phyloP scores from a whole-genome alignment of 2,113 vertebrate species.

The Pampusana beccarii region DNA sequence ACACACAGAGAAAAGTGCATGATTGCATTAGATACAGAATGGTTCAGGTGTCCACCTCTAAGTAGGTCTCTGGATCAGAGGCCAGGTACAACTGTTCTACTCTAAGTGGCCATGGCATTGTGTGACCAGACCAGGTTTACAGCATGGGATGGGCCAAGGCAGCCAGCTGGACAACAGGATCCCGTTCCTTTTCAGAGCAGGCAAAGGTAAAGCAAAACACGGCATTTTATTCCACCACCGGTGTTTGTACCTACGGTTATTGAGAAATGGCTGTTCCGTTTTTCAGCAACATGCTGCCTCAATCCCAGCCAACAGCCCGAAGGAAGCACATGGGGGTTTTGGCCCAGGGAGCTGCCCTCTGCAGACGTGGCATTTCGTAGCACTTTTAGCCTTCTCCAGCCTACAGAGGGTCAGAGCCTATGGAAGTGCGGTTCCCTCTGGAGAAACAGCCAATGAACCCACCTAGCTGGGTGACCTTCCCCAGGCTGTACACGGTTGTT shows the following conservation, averaged over 20 bases:
- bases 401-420: rapidly evolving
- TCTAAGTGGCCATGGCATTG: rapidly evolving
- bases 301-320: rapidly evolving
- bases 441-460: background rate
- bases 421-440: background rate
- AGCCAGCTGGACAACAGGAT: background rate
- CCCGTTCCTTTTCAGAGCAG: background rate
- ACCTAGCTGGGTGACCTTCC: background rate
- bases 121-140: background rate
- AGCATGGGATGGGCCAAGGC: rapidly evolving
- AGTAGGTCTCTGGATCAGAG: background rate
- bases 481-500: rapidly evolving
- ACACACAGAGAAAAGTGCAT: background rate
- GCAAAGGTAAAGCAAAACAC: background rate
- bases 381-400: background rate
- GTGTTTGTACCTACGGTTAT: background rate
- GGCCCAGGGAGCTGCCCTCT: background rate
- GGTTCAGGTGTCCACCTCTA: background rate
- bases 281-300: background rate
- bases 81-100: too few species aligned
- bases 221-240: too few species aligned
- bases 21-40: background rate
- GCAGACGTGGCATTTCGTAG: rapidly evolving
- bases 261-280: rapidly evolving
- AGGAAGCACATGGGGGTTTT: rapidly evolving